Evolutionary conservation across 2,113 vertebrate genomes (phyloP).

Genomic region (Psilopogon haemacephalus): DNA sequence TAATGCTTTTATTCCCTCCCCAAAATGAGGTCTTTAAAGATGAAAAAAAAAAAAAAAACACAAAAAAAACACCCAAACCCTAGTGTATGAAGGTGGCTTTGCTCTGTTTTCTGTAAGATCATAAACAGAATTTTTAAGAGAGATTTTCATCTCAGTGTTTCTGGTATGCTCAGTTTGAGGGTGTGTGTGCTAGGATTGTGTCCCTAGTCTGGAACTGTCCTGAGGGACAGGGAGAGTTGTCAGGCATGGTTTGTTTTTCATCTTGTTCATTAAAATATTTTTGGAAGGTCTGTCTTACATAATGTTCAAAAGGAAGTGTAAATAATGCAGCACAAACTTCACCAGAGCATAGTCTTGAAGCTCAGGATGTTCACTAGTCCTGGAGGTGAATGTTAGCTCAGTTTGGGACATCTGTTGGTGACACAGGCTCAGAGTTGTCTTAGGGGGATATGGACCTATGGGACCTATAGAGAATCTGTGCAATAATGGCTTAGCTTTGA

Average conservation of each 20-base stretch:
- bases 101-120: background rate
- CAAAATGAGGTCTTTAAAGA: background rate
- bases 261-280: background rate
- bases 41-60: background rate
- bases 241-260: background rate
- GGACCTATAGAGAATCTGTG: background rate
- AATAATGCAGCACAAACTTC: background rate
- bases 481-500: background rate
- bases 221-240: background rate
- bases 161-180: background rate
- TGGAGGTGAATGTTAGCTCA: background rate
- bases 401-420: background rate
- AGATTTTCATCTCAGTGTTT: background rate
- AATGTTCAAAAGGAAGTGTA: background rate
- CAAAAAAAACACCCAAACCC: too few species aligned
- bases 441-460: background rate
- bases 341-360: background rate
- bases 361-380: background rate
- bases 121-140: background rate
- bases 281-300: background rate
- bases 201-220: background rate
- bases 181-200: fast-evolving
- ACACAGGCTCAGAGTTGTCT: background rate
- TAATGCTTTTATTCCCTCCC: background rate
- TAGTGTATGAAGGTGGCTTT: background rate